Conservation (phyloP, 2,113 vertebrate genomes). For the Sapayoa aenigma region DNA sequence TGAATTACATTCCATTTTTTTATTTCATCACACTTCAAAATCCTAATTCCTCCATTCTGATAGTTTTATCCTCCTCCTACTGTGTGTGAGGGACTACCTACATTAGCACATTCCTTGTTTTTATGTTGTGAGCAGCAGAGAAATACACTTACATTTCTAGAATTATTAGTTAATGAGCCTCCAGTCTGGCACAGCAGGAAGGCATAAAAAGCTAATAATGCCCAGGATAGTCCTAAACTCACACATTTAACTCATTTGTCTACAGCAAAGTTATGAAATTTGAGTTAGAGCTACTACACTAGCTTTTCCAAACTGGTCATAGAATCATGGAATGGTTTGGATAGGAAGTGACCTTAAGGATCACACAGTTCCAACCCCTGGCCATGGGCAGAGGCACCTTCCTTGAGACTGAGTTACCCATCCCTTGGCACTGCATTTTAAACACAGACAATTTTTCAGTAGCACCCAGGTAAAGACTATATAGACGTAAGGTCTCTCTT, state of each 20-base stretch:
- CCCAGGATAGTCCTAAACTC: neutral
- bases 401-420: neutral
- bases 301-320: neutral
- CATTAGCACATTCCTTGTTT: neutral
- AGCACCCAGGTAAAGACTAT: neutral
- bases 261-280: neutral
- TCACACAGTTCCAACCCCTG: neutral
- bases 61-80: neutral
- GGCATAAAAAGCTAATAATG: accelerated
- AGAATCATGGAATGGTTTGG: neutral
- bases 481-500: neutral
- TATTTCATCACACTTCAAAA: neutral
- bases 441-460: neutral
- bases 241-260: neutral
- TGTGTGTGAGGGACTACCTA: neutral
- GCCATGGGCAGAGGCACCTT: neutral
- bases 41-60: neutral
- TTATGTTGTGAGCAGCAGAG: neutral
- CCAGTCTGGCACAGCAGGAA: neutral
- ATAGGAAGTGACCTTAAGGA: neutral
- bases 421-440: neutral
- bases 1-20: neutral
- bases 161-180: neutral
- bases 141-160: neutral
- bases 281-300: neutral